Evolutionary conservation across 1,140 invertebrate genomes (phyloP).

Genomic region (Battus philenor): DNA sequence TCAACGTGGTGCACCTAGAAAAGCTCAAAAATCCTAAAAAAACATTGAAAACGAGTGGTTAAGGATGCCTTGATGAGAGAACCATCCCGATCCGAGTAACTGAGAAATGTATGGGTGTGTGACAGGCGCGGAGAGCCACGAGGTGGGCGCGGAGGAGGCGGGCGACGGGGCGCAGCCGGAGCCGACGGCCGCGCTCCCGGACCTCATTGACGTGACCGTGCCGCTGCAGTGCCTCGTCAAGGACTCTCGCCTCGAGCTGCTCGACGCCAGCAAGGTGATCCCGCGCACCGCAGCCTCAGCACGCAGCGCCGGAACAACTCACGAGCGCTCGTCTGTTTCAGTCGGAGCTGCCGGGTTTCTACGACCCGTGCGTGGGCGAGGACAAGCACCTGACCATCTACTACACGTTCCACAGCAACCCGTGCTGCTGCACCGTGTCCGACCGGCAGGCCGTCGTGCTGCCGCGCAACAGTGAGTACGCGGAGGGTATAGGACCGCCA

Average conservation of each 20-base stretch:
- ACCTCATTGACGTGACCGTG: conserved; percentile 94
- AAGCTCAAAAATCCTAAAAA: too few species aligned
- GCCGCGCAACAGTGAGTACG: conserved; percentile 59
- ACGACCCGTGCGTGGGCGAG: conserved; percentile 96
- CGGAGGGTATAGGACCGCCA: too few species aligned
- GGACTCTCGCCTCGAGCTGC: conserved; percentile 90
- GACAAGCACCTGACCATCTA: conserved; percentile 92
- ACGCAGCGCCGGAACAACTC: conserved; percentile 89
- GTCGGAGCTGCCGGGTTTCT: conserved; percentile 97
- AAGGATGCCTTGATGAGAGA: too few species aligned
- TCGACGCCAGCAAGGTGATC: conserved; percentile 86
- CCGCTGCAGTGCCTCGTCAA: conserved; percentile 95
- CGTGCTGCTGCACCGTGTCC: conserved; percentile 86
- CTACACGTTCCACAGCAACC: conserved; percentile 89
- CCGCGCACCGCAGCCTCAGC: conserved; percentile 78
- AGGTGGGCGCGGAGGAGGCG: conserved; percentile 31
- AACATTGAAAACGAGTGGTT: too few species aligned
- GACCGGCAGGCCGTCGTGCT: conserved; percentile 77
- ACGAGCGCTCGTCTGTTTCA: conserved; percentile 70
- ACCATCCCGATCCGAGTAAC: too few species aligned
- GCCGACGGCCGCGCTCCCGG: conserved; percentile 40
- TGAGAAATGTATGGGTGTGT: too few species aligned
- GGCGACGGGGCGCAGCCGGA: conserved; percentile 37
- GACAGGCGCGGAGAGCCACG: conserved; percentile 43
- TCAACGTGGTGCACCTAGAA: too few species aligned